A percentile compares a stretch with the other conserved stretches of the same genome.
phyloP scores from a whole-genome alignment of 2,888 invertebrate genomes.

The Catocala nupta region DNA sequence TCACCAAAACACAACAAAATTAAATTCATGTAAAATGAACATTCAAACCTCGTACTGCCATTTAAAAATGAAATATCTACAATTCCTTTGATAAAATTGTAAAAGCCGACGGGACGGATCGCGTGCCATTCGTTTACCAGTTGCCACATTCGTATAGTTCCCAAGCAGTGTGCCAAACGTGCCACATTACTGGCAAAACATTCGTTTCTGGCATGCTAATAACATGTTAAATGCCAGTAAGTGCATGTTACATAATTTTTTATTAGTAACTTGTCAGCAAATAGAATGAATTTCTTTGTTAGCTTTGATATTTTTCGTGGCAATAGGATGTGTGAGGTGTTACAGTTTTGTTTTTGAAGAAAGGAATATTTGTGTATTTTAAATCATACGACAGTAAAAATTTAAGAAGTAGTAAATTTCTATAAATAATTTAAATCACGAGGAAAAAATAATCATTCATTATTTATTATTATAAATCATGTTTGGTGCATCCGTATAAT shows the following conservation, averaged over 20 bases:
- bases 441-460: too few relatives aligned
- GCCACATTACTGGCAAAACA: conserved; percentile 43
- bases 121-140: conserved; percentile 35
- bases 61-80: conserved; percentile 1
- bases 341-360: background rate
- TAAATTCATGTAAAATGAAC: too few relatives aligned
- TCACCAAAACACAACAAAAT: too few relatives aligned
- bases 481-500: too few relatives aligned
- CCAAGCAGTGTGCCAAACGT: conserved; percentile 46
- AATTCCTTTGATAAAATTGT: conserved; percentile 16
- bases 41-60: background rate
- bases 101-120: conserved; percentile 18
- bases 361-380: too few relatives aligned
- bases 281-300: conserved; percentile 5
- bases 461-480: too few relatives aligned
- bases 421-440: too few relatives aligned
- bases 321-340: background rate
- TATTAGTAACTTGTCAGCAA: conserved; percentile 5
- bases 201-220: conserved; percentile 44
- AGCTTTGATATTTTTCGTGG: background rate
- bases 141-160: conserved; percentile 30
- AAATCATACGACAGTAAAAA: too few relatives aligned
- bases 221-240: conserved; percentile 29
- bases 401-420: too few relatives aligned
- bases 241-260: conserved; percentile 17